Evolutionary conservation across 2,888 invertebrate species (phyloP), one percentile per base, ranked within the genome.

Genomic region (Punctoribates punctum): DNA sequence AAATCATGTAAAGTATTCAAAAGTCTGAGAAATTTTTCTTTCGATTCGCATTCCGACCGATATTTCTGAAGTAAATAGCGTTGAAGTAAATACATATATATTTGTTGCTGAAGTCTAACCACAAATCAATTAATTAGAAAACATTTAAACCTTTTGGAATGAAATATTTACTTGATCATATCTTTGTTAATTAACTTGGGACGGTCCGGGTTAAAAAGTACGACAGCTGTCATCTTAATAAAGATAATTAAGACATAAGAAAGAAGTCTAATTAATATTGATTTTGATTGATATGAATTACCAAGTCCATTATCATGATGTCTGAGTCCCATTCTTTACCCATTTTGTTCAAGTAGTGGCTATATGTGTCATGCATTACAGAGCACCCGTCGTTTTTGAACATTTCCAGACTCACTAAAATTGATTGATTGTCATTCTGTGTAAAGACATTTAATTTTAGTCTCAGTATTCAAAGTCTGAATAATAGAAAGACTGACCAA

Each of bases 31-130:
- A 57, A 57, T 25, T 57, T 57, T 25, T 20, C 23, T 25, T 23
- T 57, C 6, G 57, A 20, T 57, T 57, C 57, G 23, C 57, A 57
- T 25, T 57, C 57, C 6, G 57, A 57, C 23, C 13, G 57, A 57
- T 57, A 57, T 57, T 23, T 57, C 11, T 25, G 1, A 11, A 8
- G 6, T 57, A 57, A 25, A 25, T 57, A 57, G 25, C 57, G 57
- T 25, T 57, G 57, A 25, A 57, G 57, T 57, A 57, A 57, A 57
- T 57, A 57, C 57, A 25, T 23, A 23, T 57, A 57, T 25, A 25
- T 13, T 11, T 57, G 23, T 11, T 57, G 57, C 13, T 57, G 57
- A 25, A 57, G 25, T 57, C 57, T 57, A 25, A n/a, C 42, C 4
- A 11, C 13, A 42, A 42, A 5, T 34, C 3, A 42, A 42, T 42